These are phyloP conservation scores for Otocyon megalotis DNA, from an alignment of 2,113 vertebrate genomes.

Conservation along the genomic window DNA sequence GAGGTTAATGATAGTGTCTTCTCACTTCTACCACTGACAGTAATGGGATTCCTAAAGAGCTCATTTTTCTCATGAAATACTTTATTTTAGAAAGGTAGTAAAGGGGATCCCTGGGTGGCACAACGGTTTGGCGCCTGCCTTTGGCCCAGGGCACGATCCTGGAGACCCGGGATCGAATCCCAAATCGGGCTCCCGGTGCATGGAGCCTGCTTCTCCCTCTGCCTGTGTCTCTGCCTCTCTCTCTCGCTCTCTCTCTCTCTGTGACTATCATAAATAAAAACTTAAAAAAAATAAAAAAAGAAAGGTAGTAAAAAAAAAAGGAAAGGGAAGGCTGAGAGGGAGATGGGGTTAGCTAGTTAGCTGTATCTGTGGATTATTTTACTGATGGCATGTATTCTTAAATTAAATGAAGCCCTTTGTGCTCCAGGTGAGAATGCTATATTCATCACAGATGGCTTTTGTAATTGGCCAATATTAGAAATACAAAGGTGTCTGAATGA, in stretches of 20 bases:
- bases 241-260: too few relatives aligned
- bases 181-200: too few relatives aligned
- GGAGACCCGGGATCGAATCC: too few relatives aligned
- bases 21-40: slow-evolving; percentile 39
- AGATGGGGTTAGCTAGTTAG: slow-evolving; percentile 50
- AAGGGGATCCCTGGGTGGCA: too few relatives aligned
- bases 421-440: slow-evolving; percentile 32
- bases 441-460: slow-evolving; percentile 56
- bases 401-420: slow-evolving; percentile 58
- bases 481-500: slow-evolving; percentile 54
- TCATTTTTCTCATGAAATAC: slow-evolving; percentile 57
- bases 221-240: too few relatives aligned
- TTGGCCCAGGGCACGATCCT: too few relatives aligned
- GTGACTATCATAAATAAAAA: too few relatives aligned
- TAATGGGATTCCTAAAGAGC: slow-evolving; percentile 56
- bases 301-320: slow-evolving; percentile 65
- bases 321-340: slow-evolving; percentile 6
- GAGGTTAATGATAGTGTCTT: slow-evolving; percentile 57
- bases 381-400: slow-evolving; percentile 55
- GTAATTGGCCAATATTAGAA: slow-evolving; percentile 67
- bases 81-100: slow-evolving; percentile 63
- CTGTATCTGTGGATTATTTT: slow-evolving; percentile 44
- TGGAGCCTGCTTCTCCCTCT: too few relatives aligned
- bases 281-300: too few relatives aligned
- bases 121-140: too few relatives aligned